Percentiles rank a stretch among this genome's conserved stretches.
Conservation (phyloP, 2,797 vertebrate species). For the Pipistrellus pipistrellus region DNA sequence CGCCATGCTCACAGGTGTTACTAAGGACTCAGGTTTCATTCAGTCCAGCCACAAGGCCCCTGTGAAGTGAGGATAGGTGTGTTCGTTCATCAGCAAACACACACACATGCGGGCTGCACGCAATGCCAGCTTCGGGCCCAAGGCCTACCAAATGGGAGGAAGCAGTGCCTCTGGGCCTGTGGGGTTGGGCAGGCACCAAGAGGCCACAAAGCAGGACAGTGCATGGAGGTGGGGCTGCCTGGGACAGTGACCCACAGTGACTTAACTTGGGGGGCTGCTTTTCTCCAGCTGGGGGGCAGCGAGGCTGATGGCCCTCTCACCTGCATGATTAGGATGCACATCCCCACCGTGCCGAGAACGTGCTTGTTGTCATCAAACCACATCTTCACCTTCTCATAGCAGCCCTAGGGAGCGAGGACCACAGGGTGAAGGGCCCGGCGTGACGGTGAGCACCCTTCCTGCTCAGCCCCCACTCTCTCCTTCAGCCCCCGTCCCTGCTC, state of each 20-base stretch:
- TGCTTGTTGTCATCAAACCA: conserved; percentile 98
- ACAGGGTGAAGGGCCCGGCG: background rate
- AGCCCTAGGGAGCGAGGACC: conserved; percentile 91
- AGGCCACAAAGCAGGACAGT: background rate
- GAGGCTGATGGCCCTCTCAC: conserved; percentile 85
- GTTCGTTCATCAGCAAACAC: background rate
- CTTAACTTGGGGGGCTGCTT: accelerated
- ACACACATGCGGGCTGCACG: accelerated
- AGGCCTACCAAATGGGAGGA: accelerated
- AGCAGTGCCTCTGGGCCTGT: background rate
- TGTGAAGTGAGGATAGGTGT: background rate
- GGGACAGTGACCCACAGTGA: no score
- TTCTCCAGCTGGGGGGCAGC: background rate
- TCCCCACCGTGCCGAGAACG: conserved; percentile 95
- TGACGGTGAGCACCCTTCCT: accelerated
- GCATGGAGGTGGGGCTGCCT: background rate
- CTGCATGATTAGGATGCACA: conserved; percentile 98
- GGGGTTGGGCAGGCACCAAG: background rate
- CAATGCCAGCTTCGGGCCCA: background rate
- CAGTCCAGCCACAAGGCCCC: background rate
- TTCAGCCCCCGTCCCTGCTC: background rate
- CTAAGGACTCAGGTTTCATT: background rate
- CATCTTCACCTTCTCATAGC: conserved; percentile 96
- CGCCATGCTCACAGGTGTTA: background rate
- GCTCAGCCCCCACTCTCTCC: background rate